Base-by-base conservation (phyloP, 2,797 vertebrate species). In the Micromesistius poutassou region DNA sequence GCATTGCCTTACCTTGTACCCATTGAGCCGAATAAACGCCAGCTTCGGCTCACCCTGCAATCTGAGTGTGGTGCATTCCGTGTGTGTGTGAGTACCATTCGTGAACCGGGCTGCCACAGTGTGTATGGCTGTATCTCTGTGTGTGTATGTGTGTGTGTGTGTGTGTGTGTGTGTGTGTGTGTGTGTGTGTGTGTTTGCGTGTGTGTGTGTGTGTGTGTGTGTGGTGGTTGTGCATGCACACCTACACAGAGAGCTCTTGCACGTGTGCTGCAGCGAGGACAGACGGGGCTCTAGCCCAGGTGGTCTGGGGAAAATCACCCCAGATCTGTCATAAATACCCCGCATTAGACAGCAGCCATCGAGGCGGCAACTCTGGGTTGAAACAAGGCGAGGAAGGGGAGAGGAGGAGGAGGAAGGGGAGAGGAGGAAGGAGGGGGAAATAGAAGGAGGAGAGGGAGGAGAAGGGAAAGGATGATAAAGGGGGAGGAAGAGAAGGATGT, bases 261-360 rank as follows among this genome's bases (percentile, higher is more conserved):
- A 80, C n/a, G 31, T 76, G 78, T 84, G 77, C 77, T 77, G 79
- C 74, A 75, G 30, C 25, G 42, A 74, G 83, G 74, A 80, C 71
- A 71, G 5, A 4, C 3, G 28, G 30, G 5, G 78, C 78, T 76
- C 76, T 31, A 77, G 75, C 82, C 42, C 77, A 83, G 79, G 75
- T 80, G 79, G 84, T 62, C 16, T 50, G 46, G 77, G 77, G 80
- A 76, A 77, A 85, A 77, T 82, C 85, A 91, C 87, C 91, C 89
- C 80, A 90, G 84, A 88, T 91, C 86, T 90, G 88, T 89, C 89
- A 89, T 79, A 80, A 84, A 84, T 74, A 79, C 42, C 74, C 71
- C 5, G 14, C 74, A 80, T 82, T 80, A 83, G 81, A 84, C 82
- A 87, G 88, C 86, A 88, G 82, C 79, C 81, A 80, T 50, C 78